Percentiles rank a stretch among this genome's conserved stretches.
Evolutionary conservation across 2,797 vertebrate species (phyloP).

Genomic region (Spondyliosoma cantharus): DNA sequence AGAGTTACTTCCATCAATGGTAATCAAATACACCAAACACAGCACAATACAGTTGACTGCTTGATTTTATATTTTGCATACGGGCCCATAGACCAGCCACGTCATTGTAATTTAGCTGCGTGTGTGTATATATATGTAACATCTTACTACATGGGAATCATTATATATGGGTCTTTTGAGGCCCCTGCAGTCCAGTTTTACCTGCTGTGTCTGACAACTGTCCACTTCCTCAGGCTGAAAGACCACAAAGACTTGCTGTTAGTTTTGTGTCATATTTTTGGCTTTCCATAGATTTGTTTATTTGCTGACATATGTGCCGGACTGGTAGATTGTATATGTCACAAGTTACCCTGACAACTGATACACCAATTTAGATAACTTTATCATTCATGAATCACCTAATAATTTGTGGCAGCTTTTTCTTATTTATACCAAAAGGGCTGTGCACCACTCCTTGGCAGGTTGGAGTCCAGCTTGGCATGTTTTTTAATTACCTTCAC

Average conservation of each 20-base stretch:
- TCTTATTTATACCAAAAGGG: background rate
- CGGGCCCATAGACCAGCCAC: background rate
- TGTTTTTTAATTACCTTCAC: background rate
- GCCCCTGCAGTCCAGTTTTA: background rate
- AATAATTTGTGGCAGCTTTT: no score
- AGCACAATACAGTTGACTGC: background rate
- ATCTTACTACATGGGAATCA: background rate
- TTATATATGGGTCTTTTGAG: background rate
- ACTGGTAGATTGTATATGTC: no score
- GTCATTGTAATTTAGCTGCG: background rate
- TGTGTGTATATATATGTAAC: background rate
- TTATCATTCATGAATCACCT: no score
- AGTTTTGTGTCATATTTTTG: background rate
- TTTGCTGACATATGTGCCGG: no score
- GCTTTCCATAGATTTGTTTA: no score
- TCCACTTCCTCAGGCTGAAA: background rate
- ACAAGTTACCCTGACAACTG: background rate
- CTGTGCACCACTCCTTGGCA: background rate
- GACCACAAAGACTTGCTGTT: background rate
- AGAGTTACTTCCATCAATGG: no score
- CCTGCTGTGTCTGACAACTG: background rate
- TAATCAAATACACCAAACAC: background rate
- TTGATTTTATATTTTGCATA: constrained; percentile 5
- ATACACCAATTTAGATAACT: background rate
- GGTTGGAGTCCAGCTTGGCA: no score